These are phyloP conservation scores for Stichodactyla mertensii DNA, from an alignment of 64 coral and sea anemone species.

Conservation along the genomic window DNA sequence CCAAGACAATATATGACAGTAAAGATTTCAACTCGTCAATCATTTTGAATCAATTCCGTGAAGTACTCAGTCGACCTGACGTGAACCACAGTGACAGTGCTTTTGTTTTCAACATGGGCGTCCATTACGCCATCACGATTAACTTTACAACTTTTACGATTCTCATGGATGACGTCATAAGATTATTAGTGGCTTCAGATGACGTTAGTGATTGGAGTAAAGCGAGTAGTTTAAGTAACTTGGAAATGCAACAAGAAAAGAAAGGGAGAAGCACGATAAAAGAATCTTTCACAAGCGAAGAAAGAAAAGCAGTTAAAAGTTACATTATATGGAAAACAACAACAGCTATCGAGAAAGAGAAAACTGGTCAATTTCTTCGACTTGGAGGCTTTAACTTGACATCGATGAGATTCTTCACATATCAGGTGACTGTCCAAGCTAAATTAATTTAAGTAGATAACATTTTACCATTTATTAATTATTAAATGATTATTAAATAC, in stretches of 20 bases:
- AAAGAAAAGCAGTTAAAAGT: neutral
- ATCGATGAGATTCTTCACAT: too few relatives aligned
- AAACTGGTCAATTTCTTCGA: neutral
- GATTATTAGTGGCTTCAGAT: neutral
- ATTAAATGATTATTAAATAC: too few relatives aligned
- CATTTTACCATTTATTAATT: too few relatives aligned
- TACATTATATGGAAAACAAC: conserved; percentile 74
- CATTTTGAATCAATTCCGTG: conserved; percentile 40
- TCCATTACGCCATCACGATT: conserved; percentile 59
- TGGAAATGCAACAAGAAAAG: neutral
- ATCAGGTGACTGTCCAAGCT: too few relatives aligned
- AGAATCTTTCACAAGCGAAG: neutral
- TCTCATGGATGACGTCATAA: neutral
- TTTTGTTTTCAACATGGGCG: conserved; percentile 75
- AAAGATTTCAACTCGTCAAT: conserved; percentile 52
- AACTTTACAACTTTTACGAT: conserved; percentile 48
- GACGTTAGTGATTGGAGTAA: too few relatives aligned
- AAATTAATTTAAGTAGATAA: too few relatives aligned
- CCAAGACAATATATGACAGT: neutral
- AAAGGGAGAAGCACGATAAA: neutral
- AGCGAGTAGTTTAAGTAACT: neutral
- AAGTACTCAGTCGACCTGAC: conserved; percentile 23
- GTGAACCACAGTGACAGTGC: conserved; percentile 43
- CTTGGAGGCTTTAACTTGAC: too few relatives aligned
- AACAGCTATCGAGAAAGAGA: conserved; percentile 70